Percentiles rank a stretch among this genome's conserved stretches.
These are phyloP conservation scores for Microplitis demolitor DNA, from an alignment of 1,140 invertebrate species.

Conservation along the genomic window DNA sequence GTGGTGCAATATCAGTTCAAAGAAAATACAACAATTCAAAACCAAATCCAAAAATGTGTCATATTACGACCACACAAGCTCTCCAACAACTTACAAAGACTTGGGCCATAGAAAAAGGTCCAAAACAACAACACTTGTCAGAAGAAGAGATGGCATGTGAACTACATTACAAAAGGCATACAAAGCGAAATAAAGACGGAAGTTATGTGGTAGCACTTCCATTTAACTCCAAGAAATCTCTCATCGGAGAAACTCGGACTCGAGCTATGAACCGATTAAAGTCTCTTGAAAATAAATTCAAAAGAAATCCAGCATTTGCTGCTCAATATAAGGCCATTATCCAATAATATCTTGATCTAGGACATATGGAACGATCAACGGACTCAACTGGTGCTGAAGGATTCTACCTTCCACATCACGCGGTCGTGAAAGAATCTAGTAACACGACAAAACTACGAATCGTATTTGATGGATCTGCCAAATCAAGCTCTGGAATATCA, in stretches of 20 bases:
- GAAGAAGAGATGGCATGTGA: constrained; percentile 26
- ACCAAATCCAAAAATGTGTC: background rate
- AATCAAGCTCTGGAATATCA: constrained; percentile 17
- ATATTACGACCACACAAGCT: constrained; percentile 3
- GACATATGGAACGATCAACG: constrained; percentile 32
- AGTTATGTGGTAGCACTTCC: constrained; percentile 25
- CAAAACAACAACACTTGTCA: background rate
- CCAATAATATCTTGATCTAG: constrained; percentile 37
- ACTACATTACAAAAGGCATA: constrained; percentile 19
- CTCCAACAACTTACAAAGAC: constrained; percentile 12
- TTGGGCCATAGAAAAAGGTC: constrained; percentile 28
- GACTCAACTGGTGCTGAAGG: background rate
- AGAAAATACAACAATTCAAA: background rate
- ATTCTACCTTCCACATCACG: constrained; percentile 39
- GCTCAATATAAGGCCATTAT: constrained; percentile 29
- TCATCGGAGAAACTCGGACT: constrained; percentile 21
- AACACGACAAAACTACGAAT: constrained; percentile 34
- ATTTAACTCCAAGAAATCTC: constrained; percentile 10
- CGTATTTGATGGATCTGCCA: constrained; percentile 40
- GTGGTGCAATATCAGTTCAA: constrained; percentile 9
- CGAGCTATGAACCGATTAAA: constrained; percentile 31
- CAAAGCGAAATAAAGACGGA: constrained; percentile 4
- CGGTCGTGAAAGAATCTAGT: constrained; percentile 35
- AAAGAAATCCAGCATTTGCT: constrained; percentile 20
- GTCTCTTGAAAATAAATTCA: constrained; percentile 27